Conservation (phyloP, 1,140 invertebrate species). For the Penaeus chinensis region DNA sequence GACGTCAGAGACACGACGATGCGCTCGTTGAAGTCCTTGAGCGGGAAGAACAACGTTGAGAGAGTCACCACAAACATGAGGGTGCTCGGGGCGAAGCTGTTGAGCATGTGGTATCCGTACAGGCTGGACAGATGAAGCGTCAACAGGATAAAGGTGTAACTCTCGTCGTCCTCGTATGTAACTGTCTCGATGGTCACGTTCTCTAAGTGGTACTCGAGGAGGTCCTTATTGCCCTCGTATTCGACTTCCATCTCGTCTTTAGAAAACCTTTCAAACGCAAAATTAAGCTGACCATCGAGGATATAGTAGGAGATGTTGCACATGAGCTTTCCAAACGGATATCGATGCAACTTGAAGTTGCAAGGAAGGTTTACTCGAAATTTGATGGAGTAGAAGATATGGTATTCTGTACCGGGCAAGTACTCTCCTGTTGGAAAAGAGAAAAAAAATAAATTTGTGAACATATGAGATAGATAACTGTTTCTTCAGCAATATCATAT, state of each 20-base stretch:
- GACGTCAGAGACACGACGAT: slow-evolving; percentile 36
- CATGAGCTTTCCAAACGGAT: slow-evolving; percentile 19
- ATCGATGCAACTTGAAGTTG: not conserved
- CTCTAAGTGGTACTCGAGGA: not conserved
- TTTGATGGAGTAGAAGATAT: too few relatives aligned
- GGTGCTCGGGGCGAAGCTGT: slow-evolving; percentile 19
- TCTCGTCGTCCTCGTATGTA: not conserved
- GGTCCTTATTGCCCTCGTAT: too few relatives aligned
- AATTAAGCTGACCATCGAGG: too few relatives aligned
- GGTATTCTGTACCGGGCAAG: too few relatives aligned
- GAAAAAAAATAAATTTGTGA: too few relatives aligned
- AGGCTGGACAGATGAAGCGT: not conserved
- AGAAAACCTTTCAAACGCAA: too few relatives aligned
- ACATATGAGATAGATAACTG: too few relatives aligned
- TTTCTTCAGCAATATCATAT: too few relatives aligned
- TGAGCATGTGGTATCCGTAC: slow-evolving; percentile 33
- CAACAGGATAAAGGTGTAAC: not conserved
- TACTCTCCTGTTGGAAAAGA: not conserved
- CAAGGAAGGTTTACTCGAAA: slow-evolving; percentile 1
- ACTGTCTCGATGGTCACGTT: not conserved
- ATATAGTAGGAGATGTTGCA: not conserved
- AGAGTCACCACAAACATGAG: slow-evolving; percentile 15
- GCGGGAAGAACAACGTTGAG: slow-evolving; percentile 34
- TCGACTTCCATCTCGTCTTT: too few relatives aligned
- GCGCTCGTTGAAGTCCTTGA: slow-evolving; percentile 29